Base-by-base conservation (phyloP, 1,140 invertebrate genomes). In the Drosophila mayri region DNA sequence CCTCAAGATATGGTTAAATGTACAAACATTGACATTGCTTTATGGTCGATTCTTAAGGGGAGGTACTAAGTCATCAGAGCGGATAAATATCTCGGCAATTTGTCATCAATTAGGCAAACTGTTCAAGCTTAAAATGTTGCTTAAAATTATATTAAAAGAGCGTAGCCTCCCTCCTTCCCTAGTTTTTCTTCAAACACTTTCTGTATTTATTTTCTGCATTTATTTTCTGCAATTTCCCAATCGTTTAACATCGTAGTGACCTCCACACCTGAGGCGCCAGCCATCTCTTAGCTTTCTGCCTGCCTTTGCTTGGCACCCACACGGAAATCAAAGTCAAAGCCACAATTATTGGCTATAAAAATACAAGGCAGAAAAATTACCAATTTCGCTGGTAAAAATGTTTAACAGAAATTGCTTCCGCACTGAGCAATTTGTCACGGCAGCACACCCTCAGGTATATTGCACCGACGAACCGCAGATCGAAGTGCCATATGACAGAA, bases 271-370 rank as follows among this genome's bases (percentile, higher is more conserved):
- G 66, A 72, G 70, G 70, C 70, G 38, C 70, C 59, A 70, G 62
- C 38, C 63, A 44, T 66, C 62, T 52, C 38, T 52, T 22, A 20
- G 20, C 10, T 63, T 62, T 47, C 25, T n/a, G 62, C 57, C 43
- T 80, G 47, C 47, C 25, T 62, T 68, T 30, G 47, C 66, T 14
- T 43, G 71, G 83, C 83, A 77, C 70, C 80, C 72, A 83, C 81
- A 82, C 83, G 83, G 83, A 87, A 87, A 83, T 74, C 83, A 88
- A 88, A 88, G 79, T 87, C 82, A 86, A 86, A 88, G 76, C 83
- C 80, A 60, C 79, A 88, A 86, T 83, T 86, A 87, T 44, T 49
- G 63, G 67, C 50, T 47, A 68, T 66, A 66, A 66, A 52, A 76
- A 84, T 60, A 71, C 44, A 60, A 52, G 44, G 47, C 62, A 70